phyloP scores from a whole-genome alignment of 2,888 invertebrate genomes.

The Didymodactylos carnosus region DNA sequence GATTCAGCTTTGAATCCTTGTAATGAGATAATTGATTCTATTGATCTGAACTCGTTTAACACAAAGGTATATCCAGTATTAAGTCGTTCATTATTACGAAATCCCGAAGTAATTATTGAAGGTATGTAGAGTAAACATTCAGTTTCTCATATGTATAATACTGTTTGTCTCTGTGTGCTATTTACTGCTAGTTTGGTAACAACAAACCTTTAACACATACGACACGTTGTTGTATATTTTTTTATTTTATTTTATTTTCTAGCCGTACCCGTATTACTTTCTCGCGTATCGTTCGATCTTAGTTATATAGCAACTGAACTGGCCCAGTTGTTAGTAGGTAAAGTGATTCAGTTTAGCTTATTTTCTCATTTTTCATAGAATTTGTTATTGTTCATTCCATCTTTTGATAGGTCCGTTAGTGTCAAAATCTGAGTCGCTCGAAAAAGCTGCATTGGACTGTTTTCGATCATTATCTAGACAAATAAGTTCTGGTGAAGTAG shows the following conservation, averaged over 20 bases:
- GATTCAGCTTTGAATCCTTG: not conserved
- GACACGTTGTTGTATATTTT: too few relatives aligned
- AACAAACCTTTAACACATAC: too few relatives aligned
- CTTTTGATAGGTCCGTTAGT: not conserved
- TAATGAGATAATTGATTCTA: not conserved
- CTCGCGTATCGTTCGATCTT: not conserved
- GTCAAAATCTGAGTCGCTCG: conserved; percentile 4
- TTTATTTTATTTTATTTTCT: not conserved
- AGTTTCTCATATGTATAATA: too few relatives aligned
- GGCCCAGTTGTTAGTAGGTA: not conserved
- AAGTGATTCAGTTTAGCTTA: not conserved
- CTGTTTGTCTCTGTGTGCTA: too few relatives aligned
- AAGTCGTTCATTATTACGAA: conserved; percentile 6
- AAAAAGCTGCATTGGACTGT: not conserved
- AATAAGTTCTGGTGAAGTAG: not conserved
- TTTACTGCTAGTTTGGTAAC: not conserved
- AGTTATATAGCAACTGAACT: not conserved
- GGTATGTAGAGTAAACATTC: too few relatives aligned
- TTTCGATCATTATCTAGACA: not conserved
- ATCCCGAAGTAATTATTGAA: conserved; percentile 6
- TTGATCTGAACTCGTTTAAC: not conserved
- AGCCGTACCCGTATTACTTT: not conserved
- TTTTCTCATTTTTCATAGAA: not conserved
- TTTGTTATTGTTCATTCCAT: not conserved
- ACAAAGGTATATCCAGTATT: not conserved